Conservation (phyloP, 2,888 invertebrate genomes). For the Malachius bipustulatus region DNA sequence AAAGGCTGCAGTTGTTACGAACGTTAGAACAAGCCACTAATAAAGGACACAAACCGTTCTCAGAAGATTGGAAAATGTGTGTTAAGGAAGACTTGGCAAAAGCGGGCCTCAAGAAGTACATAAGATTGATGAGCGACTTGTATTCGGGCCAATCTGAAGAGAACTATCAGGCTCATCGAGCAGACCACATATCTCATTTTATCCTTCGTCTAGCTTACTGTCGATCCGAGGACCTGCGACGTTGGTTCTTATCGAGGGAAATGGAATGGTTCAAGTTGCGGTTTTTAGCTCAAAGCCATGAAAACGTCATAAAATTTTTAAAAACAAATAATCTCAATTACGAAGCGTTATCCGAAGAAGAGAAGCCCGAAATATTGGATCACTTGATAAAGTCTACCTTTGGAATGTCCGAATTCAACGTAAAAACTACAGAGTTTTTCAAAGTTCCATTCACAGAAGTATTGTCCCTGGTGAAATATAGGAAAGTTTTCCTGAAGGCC, state of each 20-base stretch:
- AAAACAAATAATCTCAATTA: conserved; percentile 55
- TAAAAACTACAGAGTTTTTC: conserved; percentile 51
- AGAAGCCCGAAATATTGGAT: conserved; percentile 50
- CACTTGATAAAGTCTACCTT: conserved; percentile 50
- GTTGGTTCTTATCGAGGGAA: conserved; percentile 85
- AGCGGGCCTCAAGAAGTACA: conserved; percentile 54
- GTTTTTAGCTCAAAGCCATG: conserved; percentile 50
- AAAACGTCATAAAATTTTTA: conserved; percentile 55
- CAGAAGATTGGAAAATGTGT: conserved; percentile 55
- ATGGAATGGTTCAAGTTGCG: conserved; percentile 77
- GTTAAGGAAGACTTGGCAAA: conserved; percentile 52
- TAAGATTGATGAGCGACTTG: conserved; percentile 45
- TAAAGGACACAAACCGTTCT: conserved; percentile 48
- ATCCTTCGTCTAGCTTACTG: conserved; percentile 87
- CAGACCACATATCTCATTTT: conserved; percentile 88
- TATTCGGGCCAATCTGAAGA: conserved; percentile 44
- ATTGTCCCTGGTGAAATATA: conserved; percentile 63
- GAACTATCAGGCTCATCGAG: conserved; percentile 54
- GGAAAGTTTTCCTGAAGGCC: conserved; percentile 64
- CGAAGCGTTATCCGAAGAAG: conserved; percentile 51
- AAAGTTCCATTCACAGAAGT: conserved; percentile 76
- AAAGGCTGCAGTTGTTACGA: conserved; percentile 68
- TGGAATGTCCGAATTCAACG: conserved; percentile 41
- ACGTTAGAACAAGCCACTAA: conserved; percentile 62
- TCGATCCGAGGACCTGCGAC: conserved; percentile 68